Conservation (phyloP, 2,113 vertebrate species). For the Motacilla alba region DNA sequence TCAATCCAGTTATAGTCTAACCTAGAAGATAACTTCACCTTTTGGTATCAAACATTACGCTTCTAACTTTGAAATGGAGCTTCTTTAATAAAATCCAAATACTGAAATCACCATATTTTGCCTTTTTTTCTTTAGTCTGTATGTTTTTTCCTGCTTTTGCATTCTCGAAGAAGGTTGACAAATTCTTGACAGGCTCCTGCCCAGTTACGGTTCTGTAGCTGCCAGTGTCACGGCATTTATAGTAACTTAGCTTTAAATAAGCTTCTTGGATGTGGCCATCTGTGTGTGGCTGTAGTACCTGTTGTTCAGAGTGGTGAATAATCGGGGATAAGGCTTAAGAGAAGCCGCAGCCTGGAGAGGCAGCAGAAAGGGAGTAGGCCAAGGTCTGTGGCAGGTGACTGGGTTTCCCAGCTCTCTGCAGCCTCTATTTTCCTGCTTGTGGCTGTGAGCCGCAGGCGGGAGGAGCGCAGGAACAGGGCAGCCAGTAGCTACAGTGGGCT, state of each 20-base stretch:
- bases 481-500: not conserved
- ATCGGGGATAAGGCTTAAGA: constrained; percentile 87
- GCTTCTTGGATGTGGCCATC: constrained; percentile 69
- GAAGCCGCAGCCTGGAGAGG: constrained; percentile 45
- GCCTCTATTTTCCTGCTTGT: not conserved
- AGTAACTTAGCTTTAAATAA: constrained; percentile 44
- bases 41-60: not conserved
- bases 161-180: not conserved
- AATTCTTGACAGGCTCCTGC: not conserved
- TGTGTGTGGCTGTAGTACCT: constrained; percentile 58
- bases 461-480: not conserved
- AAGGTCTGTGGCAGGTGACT: constrained; percentile 3
- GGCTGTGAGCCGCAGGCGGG: not conserved
- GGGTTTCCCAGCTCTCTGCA: not conserved
- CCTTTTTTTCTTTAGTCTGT: not conserved
- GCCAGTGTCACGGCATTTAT: not conserved
- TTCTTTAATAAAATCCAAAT: not conserved
- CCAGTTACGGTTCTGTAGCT: not conserved
- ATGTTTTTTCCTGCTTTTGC: not conserved
- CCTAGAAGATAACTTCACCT: not conserved
- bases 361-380: constrained; percentile 36
- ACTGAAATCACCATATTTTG: fast-evolving
- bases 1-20: not conserved
- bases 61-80: not conserved
- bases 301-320: constrained; percentile 67